Evolutionary conservation across 1,140 invertebrate genomes (phyloP).

Genomic region (Holotrichia oblita): DNA sequence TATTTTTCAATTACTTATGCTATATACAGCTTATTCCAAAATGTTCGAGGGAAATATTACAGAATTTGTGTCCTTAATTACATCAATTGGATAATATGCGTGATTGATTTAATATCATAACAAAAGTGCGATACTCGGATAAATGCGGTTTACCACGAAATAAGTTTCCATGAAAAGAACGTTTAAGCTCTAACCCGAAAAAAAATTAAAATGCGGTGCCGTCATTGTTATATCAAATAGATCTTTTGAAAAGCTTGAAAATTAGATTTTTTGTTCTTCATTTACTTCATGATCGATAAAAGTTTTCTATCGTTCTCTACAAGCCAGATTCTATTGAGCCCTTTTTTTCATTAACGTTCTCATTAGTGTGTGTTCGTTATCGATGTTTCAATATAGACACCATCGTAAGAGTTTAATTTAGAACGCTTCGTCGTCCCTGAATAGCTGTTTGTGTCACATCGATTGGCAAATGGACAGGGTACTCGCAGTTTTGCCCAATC

Average conservation of each 20-base stretch:
- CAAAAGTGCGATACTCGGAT: too few species aligned
- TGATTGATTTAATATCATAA: too few species aligned
- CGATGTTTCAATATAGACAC: background rate
- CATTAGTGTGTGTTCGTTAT: background rate
- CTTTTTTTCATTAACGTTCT: slow-evolving; percentile 8
- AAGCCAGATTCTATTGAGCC: background rate
- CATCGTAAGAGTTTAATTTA: background rate
- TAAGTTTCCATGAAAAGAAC: too few species aligned
- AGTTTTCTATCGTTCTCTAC: background rate
- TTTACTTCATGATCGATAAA: background rate
- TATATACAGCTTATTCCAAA: too few species aligned
- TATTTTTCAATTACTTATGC: too few species aligned
- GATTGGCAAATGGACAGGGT: background rate
- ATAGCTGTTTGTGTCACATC: slow-evolving; percentile 7
- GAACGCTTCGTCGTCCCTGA: background rate
- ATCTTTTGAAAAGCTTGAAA: background rate
- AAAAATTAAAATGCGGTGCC: too few species aligned
- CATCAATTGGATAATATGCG: too few species aligned
- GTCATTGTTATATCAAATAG: background rate
- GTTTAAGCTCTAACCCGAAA: too few species aligned
- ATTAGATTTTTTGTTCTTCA: background rate
- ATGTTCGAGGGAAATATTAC: too few species aligned
- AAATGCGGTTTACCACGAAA: too few species aligned
- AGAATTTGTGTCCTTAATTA: too few species aligned
- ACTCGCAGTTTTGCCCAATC: slow-evolving; percentile 5